Evolutionary conservation across 1,140 invertebrate species (phyloP), one percentile per base, ranked within the genome.

Genomic region (Cyrtorhinus lividipennis): DNA sequence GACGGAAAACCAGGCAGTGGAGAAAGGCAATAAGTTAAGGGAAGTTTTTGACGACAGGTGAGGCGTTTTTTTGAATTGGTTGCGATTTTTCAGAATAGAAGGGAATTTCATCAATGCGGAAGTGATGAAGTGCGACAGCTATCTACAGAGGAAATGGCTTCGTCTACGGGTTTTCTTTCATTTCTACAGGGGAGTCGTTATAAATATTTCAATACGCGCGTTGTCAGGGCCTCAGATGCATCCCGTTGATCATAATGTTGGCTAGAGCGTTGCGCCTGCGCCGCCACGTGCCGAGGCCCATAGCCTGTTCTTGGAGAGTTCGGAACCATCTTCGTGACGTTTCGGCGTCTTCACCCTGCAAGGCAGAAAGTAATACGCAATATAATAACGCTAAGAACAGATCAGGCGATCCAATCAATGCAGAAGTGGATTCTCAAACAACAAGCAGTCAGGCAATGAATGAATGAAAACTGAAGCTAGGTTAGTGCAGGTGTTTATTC

Each of bases 241-340:
- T 88, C 24, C 88, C 87, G 72, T 91, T 93, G 69, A 93, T 92
- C 91, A 95, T 95, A 65, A 96, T 95, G 73, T 96, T 95, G 27
- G 92, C 90, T 64, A 97, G 76, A 0, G 92, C 93, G 69, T 92
- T 92, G 20, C 93, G 79, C 69, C 93, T 77, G 74, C 87, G 86
- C 64, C 92, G 80, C 93, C 93, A 97, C 13, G 86, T 81, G 38
- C 92, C 92, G 56, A 95, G 83, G 46, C 90, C 88, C 72, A 92
- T 88, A 12, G 89, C 87, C 71, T 94, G 89, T 70, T 87, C 87
- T 72, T 94, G 90, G 15, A 97, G 75, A 66, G 91, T 87, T 24
- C 85, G 81, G 73, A 92, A 88, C 92, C 92, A 97, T 23, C 85
- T 80, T 68, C 85, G 83, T 0, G 91, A 94, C 67, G 87, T 83